Conservation (phyloP, 30 jellyfish, hydroid and myxozoan genomes). For the Aurelia coerulea region DNA sequence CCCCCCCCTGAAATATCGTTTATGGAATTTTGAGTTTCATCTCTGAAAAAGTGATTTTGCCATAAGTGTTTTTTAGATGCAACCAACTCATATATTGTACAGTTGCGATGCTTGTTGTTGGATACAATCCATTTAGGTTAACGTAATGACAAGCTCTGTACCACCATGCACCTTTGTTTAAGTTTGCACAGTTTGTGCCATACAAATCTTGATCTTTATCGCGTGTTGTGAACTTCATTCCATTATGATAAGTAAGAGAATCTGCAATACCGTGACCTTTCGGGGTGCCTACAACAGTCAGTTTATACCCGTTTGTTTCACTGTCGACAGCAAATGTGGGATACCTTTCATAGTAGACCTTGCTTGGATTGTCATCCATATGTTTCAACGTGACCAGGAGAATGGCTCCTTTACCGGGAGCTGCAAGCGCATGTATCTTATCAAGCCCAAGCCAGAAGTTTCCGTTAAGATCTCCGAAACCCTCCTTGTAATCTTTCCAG, state of each 20-base stretch:
- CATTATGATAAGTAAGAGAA: neutral
- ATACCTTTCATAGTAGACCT: neutral
- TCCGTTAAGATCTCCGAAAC: neutral
- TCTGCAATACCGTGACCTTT: neutral
- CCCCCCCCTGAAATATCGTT: no score
- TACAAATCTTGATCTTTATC: neutral
- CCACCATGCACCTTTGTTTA: constrained; percentile 13
- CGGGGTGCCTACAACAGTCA: neutral
- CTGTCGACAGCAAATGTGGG: neutral
- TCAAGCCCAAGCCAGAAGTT: constrained; percentile 24
- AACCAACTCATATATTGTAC: neutral
- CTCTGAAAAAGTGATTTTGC: neutral
- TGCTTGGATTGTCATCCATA: neutral
- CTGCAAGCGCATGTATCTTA: neutral
- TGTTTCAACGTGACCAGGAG: neutral
- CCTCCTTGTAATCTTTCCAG: constrained; percentile 2
- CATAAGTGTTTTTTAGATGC: neutral
- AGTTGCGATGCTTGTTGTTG: neutral
- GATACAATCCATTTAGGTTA: neutral
- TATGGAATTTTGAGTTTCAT: neutral
- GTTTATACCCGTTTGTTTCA: neutral
- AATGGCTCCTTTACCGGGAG: neutral
- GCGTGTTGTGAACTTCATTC: neutral
- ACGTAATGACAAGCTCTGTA: neutral
- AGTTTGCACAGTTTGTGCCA: neutral